Percentiles rank a stretch among this genome's conserved stretches.
Conservation (phyloP, 2,113 vertebrate species). For the Tragelaphus scriptus region DNA sequence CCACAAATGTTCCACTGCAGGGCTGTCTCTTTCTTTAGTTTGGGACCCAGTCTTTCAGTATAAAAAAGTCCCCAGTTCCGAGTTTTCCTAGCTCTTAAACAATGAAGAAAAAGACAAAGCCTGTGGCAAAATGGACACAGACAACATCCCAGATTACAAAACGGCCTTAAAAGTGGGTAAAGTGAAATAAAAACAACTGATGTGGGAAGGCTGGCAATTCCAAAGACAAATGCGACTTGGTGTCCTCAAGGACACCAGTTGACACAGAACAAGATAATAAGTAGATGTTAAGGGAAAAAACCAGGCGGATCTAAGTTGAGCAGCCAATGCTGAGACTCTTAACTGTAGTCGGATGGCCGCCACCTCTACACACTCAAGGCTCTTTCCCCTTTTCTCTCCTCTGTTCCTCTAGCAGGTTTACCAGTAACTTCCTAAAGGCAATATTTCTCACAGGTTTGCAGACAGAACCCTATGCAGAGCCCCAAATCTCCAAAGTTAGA, state of each 20-base stretch:
- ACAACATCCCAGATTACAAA: neutral
- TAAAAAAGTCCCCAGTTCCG: neutral
- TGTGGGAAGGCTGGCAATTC: neutral
- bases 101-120: neutral
- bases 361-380: neutral
- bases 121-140: neutral
- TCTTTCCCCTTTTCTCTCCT: neutral
- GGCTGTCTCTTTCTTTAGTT: neutral
- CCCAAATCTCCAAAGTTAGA: neutral
- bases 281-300: neutral
- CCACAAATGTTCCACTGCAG: neutral
- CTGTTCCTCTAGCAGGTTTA: neutral
- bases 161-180: neutral
- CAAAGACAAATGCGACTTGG: neutral
- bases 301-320: neutral
- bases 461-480: neutral
- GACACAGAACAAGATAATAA: neutral
- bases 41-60: neutral
- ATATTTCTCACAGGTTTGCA: neutral
- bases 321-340: neutral
- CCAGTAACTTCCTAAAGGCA: neutral
- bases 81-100: neutral
- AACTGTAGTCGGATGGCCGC: fast-evolving
- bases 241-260: neutral
- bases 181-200: neutral